Conservation (phyloP, 2,888 invertebrate genomes). For the Drosophila pegasa region DNA sequence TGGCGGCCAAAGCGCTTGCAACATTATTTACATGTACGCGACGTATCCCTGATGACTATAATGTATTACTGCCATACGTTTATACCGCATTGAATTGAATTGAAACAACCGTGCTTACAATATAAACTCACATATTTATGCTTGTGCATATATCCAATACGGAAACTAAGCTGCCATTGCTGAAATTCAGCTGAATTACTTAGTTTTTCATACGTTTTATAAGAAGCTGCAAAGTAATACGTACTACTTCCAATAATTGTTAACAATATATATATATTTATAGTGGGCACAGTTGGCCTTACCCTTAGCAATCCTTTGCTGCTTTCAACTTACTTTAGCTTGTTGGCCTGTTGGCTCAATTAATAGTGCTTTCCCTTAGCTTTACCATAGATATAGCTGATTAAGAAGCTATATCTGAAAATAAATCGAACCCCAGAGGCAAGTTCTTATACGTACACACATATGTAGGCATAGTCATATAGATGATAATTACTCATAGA, state of each 20-base stretch:
- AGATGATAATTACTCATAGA: constrained; percentile 16
- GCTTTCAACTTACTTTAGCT: constrained; percentile 57
- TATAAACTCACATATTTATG: constrained; percentile 12
- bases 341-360: constrained; percentile 58
- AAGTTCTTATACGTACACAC: constrained; percentile 14
- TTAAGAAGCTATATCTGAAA: constrained; percentile 24
- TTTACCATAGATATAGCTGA: constrained; percentile 44
- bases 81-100: constrained; percentile 10
- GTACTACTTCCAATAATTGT: constrained; percentile 21
- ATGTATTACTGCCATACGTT: constrained; percentile 44
- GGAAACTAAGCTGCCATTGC: constrained; percentile 26
- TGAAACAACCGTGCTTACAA: constrained; percentile 5
- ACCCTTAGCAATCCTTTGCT: constrained; percentile 30
- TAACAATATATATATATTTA: constrained; percentile 27
- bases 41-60: constrained; percentile 13
- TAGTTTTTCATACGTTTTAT: constrained; percentile 41
- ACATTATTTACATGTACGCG: constrained; percentile 19
- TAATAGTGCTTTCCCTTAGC: constrained; percentile 39
- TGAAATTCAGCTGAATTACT: constrained; percentile 34
- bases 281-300: constrained; percentile 19
- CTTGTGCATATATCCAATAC: constrained; percentile 9
- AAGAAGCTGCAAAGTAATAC: constrained; percentile 19
- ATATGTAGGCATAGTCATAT: constrained; percentile 16
- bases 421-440: constrained; percentile 35
- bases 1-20: constrained; percentile 12